These are phyloP conservation scores for Vireo griseus DNA, from an alignment of 2,797 vertebrate species.

Conservation along the genomic window DNA sequence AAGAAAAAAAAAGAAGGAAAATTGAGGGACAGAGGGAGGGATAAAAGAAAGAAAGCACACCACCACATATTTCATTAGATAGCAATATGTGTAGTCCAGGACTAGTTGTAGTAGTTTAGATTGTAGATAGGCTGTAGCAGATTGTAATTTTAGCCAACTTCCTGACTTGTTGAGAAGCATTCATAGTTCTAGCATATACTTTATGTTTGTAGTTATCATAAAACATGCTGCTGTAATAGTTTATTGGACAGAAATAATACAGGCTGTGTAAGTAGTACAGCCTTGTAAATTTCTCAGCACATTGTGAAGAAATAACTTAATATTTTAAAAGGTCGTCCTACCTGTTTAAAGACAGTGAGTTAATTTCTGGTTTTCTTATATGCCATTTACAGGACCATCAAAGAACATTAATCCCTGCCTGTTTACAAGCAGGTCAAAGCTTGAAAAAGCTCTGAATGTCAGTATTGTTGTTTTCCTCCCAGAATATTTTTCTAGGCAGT, in stretches of 20 bases:
- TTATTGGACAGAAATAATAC: neutral
- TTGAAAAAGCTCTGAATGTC: neutral
- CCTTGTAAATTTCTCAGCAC: neutral
- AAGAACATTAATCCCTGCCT: neutral
- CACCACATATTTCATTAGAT: neutral
- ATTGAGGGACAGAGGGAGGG: fast-evolving
- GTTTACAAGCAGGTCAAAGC: neutral
- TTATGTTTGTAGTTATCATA: neutral
- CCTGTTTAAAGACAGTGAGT: neutral
- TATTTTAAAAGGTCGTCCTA: neutral
- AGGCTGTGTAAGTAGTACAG: neutral
- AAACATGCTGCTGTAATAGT: neutral
- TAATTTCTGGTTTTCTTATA: neutral
- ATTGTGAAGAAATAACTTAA: neutral
- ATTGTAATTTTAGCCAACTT: neutral
- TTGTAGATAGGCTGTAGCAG: neutral
- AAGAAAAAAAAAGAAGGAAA: neutral
- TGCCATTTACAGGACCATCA: neutral
- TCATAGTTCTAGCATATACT: neutral
- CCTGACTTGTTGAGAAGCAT: neutral
- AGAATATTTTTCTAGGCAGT: neutral
- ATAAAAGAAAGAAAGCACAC: neutral
- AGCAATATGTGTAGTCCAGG: neutral
- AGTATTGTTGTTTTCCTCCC: neutral
- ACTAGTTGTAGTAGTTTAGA: neutral